phyloP scores from a whole-genome alignment of 2,797 vertebrate species.

The Clarias laeviceps region DNA sequence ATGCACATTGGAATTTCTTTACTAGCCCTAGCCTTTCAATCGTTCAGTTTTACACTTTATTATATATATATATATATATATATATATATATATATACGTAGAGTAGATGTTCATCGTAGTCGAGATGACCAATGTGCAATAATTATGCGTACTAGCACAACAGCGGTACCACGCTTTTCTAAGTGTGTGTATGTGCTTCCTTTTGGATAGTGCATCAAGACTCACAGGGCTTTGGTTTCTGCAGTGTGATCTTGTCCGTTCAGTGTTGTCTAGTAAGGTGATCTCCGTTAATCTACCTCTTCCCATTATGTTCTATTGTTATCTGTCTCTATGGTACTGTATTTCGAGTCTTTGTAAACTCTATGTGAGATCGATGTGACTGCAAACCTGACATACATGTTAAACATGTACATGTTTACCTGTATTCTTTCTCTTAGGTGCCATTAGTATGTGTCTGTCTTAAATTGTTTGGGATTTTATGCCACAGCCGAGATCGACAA shows the following conservation, averaged over 20 bases:
- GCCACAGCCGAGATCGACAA: slow-evolving; percentile 85
- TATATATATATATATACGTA: background rate
- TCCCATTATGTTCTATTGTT: slow-evolving; percentile 57
- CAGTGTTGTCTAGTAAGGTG: slow-evolving; percentile 75
- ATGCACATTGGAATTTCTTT: slow-evolving; percentile 15
- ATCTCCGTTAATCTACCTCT: slow-evolving; percentile 69
- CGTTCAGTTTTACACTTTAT: background rate
- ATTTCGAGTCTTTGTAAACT: slow-evolving; percentile 64
- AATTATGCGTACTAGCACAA: background rate
- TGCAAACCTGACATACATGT: slow-evolving; percentile 75
- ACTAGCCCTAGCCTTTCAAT: background rate
- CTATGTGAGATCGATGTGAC: slow-evolving; percentile 63
- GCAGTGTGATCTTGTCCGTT: slow-evolving; percentile 73
- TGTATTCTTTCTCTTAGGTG: slow-evolving; percentile 99
- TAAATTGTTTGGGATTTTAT: slow-evolving; percentile 95
- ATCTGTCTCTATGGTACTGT: slow-evolving; percentile 67
- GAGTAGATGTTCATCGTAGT: background rate
- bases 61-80: background rate
- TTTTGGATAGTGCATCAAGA: slow-evolving; percentile 48
- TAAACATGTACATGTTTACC: slow-evolving; percentile 87
- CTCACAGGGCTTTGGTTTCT: slow-evolving; percentile 71
- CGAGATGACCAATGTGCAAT: background rate
- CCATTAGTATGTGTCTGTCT: slow-evolving; percentile 99
- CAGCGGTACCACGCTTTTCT: background rate
- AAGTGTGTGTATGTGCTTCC: background rate